Evolutionary conservation across 2,888 invertebrate genomes (phyloP).

Genomic region (Amblyjoppa fuscipennis): DNA sequence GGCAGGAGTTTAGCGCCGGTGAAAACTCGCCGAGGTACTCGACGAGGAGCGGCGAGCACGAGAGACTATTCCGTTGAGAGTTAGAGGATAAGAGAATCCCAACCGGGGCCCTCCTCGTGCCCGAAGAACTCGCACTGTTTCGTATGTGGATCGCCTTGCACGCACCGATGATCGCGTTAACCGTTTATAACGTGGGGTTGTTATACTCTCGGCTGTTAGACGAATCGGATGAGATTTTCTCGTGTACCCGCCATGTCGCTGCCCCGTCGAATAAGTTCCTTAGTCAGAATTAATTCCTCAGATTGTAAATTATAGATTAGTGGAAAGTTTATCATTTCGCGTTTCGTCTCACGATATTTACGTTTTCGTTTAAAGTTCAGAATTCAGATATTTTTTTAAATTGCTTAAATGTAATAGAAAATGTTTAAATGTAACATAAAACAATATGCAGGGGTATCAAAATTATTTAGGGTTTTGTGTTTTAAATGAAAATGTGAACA

Average conservation of each 20-base stretch:
- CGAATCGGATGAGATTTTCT: constrained; percentile 41
- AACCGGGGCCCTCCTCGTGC: constrained; percentile 70
- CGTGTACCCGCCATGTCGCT: background rate
- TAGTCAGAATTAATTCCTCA: no score
- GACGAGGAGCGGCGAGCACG: constrained; percentile 64
- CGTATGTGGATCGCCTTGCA: constrained; percentile 84
- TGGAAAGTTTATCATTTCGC: no score
- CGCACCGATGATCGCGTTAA: constrained; percentile 83
- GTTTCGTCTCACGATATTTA: no score
- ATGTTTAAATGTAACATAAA: no score
- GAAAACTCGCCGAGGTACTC: constrained; percentile 54
- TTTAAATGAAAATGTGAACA: no score
- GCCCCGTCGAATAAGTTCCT: background rate
- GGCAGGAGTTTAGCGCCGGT: background rate
- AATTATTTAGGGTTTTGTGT: no score
- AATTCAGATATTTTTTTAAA: no score
- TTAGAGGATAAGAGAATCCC: constrained; percentile 71
- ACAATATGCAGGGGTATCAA: no score
- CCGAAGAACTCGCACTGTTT: constrained; percentile 84
- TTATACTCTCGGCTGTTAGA: constrained; percentile 67
- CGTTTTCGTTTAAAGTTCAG: no score
- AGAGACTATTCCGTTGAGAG: constrained; percentile 69
- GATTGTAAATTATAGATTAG: no score
- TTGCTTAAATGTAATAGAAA: no score
- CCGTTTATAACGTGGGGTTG: constrained; percentile 77